phyloP scores from a whole-genome alignment of 2,888 invertebrate species.

The Drosophila conformis region DNA sequence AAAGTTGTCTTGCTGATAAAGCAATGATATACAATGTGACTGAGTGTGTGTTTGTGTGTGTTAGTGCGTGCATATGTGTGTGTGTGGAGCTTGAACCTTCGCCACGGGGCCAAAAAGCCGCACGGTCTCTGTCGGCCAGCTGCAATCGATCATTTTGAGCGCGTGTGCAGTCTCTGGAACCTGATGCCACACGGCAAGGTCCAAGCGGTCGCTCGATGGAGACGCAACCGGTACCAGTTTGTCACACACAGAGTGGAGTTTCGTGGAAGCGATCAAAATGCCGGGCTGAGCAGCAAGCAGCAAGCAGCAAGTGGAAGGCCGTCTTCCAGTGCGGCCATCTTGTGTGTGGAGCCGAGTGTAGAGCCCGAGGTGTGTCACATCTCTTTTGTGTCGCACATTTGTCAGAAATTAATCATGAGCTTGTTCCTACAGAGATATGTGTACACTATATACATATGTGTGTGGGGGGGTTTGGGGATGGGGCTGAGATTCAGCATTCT shows the following conservation, averaged over 20 bases:
- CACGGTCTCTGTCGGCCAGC: constrained; percentile 33
- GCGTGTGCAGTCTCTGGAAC: constrained; percentile 76
- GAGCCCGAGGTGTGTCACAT: constrained; percentile 84
- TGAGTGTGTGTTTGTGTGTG: neutral
- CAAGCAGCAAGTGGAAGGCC: constrained; percentile 7
- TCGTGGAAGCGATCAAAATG: constrained; percentile 57
- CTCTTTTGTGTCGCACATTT: constrained; percentile 84
- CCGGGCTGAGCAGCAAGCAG: constrained; percentile 24
- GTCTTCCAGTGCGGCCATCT: constrained; percentile 63
- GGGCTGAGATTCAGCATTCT: constrained; percentile 55
- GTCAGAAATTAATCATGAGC: constrained; percentile 85
- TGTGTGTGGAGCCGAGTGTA: constrained; percentile 42
- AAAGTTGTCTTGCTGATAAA: constrained; percentile 73
- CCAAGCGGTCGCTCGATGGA: constrained; percentile 36
- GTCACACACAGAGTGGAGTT: constrained; percentile 41
- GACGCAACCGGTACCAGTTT: constrained; percentile 57
- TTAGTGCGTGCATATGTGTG: constrained; percentile 21
- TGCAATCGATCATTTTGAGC: constrained; percentile 72
- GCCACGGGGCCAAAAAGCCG: constrained; percentile 50
- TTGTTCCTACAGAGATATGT: constrained; percentile 60
- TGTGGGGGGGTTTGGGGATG: constrained; percentile 17
- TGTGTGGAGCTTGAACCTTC: constrained; percentile 35
- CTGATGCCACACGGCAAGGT: constrained; percentile 73
- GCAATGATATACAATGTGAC: constrained; percentile 53
- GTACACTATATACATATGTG: constrained; percentile 11